Percentiles rank a stretch among this genome's conserved stretches.
phyloP scores from a whole-genome alignment of 2,797 vertebrate species.

The Sciurus vulgaris region DNA sequence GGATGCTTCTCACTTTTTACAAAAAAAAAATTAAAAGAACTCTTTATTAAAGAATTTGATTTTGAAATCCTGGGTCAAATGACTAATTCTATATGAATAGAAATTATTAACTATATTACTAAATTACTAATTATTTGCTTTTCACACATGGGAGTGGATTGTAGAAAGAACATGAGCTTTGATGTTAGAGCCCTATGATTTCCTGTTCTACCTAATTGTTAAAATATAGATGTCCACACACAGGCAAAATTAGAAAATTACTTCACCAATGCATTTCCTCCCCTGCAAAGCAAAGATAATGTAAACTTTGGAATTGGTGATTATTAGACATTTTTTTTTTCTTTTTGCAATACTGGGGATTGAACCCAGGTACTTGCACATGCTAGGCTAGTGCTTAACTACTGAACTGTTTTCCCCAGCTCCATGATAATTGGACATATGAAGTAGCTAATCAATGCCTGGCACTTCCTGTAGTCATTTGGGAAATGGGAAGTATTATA shows the following conservation, averaged over 20 bases:
- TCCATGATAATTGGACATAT: too few species aligned
- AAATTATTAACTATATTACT: background rate
- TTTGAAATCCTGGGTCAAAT: background rate
- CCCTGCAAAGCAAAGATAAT: background rate
- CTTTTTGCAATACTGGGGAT: too few species aligned
- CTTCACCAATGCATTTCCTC: background rate
- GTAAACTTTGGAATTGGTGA: background rate
- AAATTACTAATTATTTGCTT: background rate
- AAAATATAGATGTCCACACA: background rate
- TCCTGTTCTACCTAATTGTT: background rate
- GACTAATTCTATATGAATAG: background rate
- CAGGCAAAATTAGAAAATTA: background rate
- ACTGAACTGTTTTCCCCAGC: too few species aligned
- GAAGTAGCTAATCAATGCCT: background rate
- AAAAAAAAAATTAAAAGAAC: background rate
- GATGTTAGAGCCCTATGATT: background rate
- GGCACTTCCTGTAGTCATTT: background rate
- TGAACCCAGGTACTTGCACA: too few species aligned
- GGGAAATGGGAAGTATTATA: background rate
- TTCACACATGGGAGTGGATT: background rate
- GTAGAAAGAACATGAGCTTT: background rate
- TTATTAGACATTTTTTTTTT: background rate
- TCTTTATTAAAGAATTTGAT: background rate
- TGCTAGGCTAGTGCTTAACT: too few species aligned
- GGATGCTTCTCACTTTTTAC: background rate